Conservation (phyloP, 2,888 invertebrate genomes). For the Caenorhabditis sp. region DNA sequence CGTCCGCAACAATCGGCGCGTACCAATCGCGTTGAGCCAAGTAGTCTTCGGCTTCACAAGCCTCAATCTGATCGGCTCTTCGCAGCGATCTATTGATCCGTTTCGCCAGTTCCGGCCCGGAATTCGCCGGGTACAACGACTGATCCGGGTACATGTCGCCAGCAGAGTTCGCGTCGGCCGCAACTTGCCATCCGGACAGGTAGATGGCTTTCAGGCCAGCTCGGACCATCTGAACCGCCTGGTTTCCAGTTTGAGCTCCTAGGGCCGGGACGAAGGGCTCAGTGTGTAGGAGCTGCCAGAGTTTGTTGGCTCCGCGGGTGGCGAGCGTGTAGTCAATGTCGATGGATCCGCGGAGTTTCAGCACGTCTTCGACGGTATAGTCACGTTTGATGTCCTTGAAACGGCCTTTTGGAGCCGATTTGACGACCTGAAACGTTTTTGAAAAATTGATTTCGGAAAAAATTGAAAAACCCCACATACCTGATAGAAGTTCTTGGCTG, state of each 20-base stretch:
- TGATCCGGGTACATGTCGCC: conserved; percentile 84
- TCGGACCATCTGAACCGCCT: conserved; percentile 84
- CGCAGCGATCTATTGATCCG: conserved; percentile 83
- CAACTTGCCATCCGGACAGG: conserved; percentile 84
- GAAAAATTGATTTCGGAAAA: not conserved
- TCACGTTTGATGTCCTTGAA: conserved; percentile 83
- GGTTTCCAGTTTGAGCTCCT: conserved; percentile 84
- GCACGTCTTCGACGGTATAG: conserved; percentile 83
- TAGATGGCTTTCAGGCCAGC: conserved; percentile 84
- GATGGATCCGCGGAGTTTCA: conserved; percentile 82
- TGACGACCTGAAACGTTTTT: conserved; percentile 78
- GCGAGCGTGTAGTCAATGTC: conserved; percentile 83
- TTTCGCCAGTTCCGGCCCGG: conserved; percentile 83
- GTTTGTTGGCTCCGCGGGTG: conserved; percentile 83
- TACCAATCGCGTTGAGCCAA: conserved; percentile 82
- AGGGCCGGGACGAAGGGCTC: conserved; percentile 83
- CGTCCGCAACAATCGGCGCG: conserved; percentile 84
- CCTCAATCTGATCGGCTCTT: conserved; percentile 83
- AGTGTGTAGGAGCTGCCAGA: conserved; percentile 83
- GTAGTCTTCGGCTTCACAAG: conserved; percentile 81
- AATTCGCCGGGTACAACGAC: conserved; percentile 83
- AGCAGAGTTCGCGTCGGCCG: conserved; percentile 84
- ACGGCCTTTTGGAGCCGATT: conserved; percentile 82
- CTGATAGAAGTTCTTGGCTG: conserved; percentile 78
- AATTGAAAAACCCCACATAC: conserved; percentile 42